A percentile compares a stretch with the other conserved stretches of the same genome.
Evolutionary conservation across 2,888 invertebrate species (phyloP).

Genomic region (Opisthograptis luteolata): DNA sequence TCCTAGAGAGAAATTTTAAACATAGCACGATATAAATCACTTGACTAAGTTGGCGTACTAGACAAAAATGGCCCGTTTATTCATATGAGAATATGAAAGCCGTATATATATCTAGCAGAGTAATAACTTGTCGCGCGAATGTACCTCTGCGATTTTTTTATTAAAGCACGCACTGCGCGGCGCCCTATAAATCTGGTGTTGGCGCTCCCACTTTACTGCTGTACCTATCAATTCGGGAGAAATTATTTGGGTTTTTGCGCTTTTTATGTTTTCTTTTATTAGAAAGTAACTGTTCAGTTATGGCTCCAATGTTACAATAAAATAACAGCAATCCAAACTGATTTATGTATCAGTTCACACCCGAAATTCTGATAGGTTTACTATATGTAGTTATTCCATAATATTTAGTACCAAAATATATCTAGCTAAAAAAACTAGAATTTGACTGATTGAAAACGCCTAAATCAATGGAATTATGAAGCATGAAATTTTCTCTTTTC

Average conservation of each 20-base stretch:
- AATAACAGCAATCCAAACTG: slow-evolving; percentile 20
- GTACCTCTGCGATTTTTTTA: slow-evolving; percentile 81
- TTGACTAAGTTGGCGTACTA: slow-evolving; percentile 53
- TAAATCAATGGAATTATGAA: too few relatives aligned
- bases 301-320: slow-evolving; percentile 40
- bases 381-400: too few relatives aligned
- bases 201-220: slow-evolving; percentile 73
- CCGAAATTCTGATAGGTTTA: too few relatives aligned
- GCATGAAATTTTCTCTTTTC: too few relatives aligned
- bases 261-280: slow-evolving; percentile 68
- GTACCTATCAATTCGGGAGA: slow-evolving; percentile 72
- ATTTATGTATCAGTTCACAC: slow-evolving; percentile 25
- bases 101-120: slow-evolving; percentile 69
- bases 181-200: slow-evolving; percentile 79
- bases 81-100: slow-evolving; percentile 68
- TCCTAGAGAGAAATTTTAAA: slow-evolving; percentile 41
- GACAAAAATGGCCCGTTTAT: slow-evolving; percentile 66
- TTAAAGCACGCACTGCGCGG: slow-evolving; percentile 75
- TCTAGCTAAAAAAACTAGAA: too few relatives aligned
- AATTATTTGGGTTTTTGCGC: slow-evolving; percentile 62
- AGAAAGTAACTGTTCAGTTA: slow-evolving; percentile 51
- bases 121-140: slow-evolving; percentile 79
- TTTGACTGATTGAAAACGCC: too few relatives aligned
- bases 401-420: too few relatives aligned
- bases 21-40: slow-evolving; percentile 45